These are phyloP conservation scores for Thaleichthys pacificus DNA, from an alignment of 2,797 vertebrate species.

Conservation along the genomic window DNA sequence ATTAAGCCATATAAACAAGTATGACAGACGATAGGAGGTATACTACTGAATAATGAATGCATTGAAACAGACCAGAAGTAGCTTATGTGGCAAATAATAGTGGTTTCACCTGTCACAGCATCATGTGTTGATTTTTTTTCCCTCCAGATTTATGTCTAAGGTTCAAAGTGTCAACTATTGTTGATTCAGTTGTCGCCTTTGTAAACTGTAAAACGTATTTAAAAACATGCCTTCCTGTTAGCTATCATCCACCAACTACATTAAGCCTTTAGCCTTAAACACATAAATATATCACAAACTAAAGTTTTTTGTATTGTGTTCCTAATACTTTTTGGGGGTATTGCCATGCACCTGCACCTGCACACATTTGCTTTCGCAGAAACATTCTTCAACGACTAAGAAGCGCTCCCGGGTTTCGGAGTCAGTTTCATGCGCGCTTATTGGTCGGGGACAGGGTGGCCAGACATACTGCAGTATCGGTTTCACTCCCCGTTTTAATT, in stretches of 20 bases:
- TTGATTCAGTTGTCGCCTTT: not conserved
- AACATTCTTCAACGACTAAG: conserved; percentile 19
- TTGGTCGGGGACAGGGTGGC: conserved; percentile 48
- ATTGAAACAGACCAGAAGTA: too few relatives aligned
- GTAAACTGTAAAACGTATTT: not conserved
- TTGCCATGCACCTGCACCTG: too few relatives aligned
- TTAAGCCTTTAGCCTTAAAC: conserved; percentile 18
- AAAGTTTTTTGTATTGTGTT: not conserved
- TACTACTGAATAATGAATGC: not conserved
- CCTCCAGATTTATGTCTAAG: too few relatives aligned
- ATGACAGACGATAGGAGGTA: not conserved
- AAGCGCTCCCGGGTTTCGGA: conserved; percentile 43
- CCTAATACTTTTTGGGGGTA: not conserved
- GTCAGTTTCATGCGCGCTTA: conserved; percentile 32
- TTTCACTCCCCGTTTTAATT: conserved; percentile 26
- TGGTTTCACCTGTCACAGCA: not conserved
- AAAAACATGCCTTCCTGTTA: not conserved
- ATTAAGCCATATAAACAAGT: not conserved
- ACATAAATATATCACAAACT: conserved; percentile 3
- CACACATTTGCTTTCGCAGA: not conserved
- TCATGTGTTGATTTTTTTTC: not conserved
- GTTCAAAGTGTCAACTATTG: not conserved
- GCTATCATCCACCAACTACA: conserved; percentile 4
- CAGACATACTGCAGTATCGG: conserved; percentile 55
- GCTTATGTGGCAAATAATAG: not conserved